Percentiles rank a stretch among this genome's conserved stretches.
Conservation (phyloP, 2,888 invertebrate genomes). For the Tachina lurida region DNA sequence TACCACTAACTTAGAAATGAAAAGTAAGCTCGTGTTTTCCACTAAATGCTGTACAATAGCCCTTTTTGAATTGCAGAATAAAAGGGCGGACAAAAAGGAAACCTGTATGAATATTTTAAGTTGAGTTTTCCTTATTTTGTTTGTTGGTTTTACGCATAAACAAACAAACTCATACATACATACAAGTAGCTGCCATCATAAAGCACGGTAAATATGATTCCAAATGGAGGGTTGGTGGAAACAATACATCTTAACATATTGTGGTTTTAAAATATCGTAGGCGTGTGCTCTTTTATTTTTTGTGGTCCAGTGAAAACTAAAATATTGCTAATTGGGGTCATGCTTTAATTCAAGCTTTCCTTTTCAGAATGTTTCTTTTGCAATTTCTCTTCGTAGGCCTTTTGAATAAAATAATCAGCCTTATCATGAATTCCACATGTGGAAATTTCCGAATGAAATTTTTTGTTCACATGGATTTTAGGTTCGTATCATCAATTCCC, state of each 20-base stretch:
- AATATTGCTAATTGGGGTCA: constrained; percentile 4
- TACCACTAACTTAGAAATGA: neutral
- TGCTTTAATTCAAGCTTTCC: neutral
- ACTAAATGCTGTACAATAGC: constrained; percentile 46
- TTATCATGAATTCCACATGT: no score
- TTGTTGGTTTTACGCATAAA: neutral
- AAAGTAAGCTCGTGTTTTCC: constrained; percentile 30
- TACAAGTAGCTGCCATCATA: no score
- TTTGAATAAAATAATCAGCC: neutral
- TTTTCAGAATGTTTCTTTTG: neutral
- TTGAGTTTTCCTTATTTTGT: neutral
- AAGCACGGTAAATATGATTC: neutral
- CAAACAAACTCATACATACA: no score
- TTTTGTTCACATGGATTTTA: no score
- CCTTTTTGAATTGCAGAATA: constrained; percentile 27
- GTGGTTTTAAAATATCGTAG: neutral
- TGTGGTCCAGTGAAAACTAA: neutral
- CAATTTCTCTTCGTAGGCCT: neutral
- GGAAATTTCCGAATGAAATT: no score
- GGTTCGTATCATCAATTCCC: no score
- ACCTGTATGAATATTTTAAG: constrained; percentile 17
- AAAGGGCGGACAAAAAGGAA: neutral
- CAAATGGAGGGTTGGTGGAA: neutral
- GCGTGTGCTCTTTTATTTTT: neutral
- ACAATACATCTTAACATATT: neutral